Evolutionary conservation across 2,888 invertebrate genomes (phyloP), one percentile per base, ranked within the genome.

Genomic region (Cephonodes hylas): DNA sequence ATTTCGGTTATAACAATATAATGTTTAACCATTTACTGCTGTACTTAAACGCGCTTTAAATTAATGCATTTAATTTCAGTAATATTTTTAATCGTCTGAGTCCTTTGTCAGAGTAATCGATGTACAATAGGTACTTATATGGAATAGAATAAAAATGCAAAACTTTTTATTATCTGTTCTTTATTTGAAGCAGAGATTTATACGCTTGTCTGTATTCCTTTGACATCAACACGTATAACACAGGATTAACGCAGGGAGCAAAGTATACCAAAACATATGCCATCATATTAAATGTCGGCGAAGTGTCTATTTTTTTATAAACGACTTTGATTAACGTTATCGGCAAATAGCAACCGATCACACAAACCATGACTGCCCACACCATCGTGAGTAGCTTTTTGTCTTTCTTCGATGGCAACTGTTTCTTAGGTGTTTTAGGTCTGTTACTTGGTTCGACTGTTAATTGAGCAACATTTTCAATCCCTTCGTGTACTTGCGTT

Each of bases 141-240:
- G n/a, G n/a, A n/a, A n/a, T n/a, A n/a, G n/a, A n/a, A n/a, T n/a
- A n/a, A n/a, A n/a, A n/a, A n/a, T n/a, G 1, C 10, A 5, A 3
- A 3, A 34, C 34, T 34, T 10, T 20, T 20, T 44, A 44, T 7
- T n/a, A n/a, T n/a, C n/a, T n/a, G n/a, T 48, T 25, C 6, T 53
- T 4, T 10, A 22, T 38, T 15, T 42, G 57, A 27, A 64, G 48
- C 4, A 67, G 34, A 57, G 45, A 53, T 44, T 46, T 66, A 38
- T 69, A 69, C 6, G 69, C 69, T 61, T 66, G 61, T n/a, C 67
- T 64, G 34, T 64, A 69, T 46, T 67, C 69, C 18, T 46, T 67
- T 46, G 69, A 69, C 59, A 67, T 63, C 3, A 67, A 59, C 13
- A 69, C 69, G 56, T 69, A 69, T 5, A 66, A 64, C 0, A 69